These are phyloP conservation scores for Ypsolopha scabrella DNA, from an alignment of 2,888 invertebrate genomes.

Conservation along the genomic window DNA sequence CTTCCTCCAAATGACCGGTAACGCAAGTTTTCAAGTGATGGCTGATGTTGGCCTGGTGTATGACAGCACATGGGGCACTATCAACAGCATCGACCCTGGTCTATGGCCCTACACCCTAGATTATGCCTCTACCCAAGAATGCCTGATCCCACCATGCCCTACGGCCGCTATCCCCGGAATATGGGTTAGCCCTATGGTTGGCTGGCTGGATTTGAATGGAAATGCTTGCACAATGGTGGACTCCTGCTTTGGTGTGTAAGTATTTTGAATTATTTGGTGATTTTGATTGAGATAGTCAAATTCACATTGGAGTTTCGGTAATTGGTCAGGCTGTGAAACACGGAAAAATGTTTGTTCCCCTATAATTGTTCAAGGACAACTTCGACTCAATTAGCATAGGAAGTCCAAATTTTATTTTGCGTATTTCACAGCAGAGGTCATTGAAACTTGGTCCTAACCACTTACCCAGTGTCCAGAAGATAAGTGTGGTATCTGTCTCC, in stretches of 20 bases:
- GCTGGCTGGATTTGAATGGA: constrained; percentile 54
- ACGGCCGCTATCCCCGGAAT: constrained; percentile 65
- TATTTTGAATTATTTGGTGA: constrained; percentile 12
- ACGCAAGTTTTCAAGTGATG: constrained; percentile 70
- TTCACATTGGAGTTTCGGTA: no score
- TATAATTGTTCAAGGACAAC: no score
- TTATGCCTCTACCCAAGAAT: constrained; percentile 67
- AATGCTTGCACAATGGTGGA: constrained; percentile 70
- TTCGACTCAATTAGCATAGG: no score
- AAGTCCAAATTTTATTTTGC: no score
- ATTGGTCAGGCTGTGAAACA: no score
- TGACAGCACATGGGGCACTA: constrained; percentile 74
- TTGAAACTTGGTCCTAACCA: no score
- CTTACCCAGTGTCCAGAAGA: no score
- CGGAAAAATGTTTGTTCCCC: no score
- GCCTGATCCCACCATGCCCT: constrained; percentile 69
- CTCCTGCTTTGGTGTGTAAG: constrained; percentile 60
- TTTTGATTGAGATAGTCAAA: no score
- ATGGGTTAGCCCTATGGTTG: constrained; percentile 77
- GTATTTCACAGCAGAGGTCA: no score
- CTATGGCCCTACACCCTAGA: constrained; percentile 80
- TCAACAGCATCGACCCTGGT: constrained; percentile 38
- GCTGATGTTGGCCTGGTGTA: constrained; percentile 59
- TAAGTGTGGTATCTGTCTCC: no score
- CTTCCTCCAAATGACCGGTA: constrained; percentile 68